Percentiles rank a stretch among this genome's conserved stretches.
Conservation (phyloP, 2,113 vertebrate species). For the Microcebus jonahi region DNA sequence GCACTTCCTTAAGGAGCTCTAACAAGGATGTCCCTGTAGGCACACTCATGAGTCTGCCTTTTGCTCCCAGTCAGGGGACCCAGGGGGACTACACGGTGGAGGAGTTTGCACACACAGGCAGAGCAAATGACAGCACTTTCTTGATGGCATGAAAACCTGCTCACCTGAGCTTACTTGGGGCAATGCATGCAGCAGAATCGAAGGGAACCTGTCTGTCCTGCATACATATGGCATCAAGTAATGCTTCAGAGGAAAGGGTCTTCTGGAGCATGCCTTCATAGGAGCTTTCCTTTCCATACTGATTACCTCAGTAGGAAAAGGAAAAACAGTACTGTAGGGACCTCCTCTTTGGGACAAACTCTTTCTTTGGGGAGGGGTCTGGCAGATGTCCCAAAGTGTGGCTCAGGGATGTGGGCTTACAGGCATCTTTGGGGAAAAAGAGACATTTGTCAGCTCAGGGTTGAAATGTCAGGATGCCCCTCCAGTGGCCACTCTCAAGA, state of each 20-base stretch:
- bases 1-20: background rate
- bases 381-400: background rate
- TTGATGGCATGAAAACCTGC: background rate
- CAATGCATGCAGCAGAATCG: background rate
- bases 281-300: too few relatives aligned
- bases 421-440: background rate
- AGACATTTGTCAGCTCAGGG: background rate
- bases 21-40: background rate
- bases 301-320: background rate
- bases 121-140: background rate
- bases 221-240: background rate
- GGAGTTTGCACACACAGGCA: background rate
- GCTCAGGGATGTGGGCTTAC: background rate
- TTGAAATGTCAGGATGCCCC: background rate
- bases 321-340: background rate
- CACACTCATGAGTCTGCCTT: background rate
- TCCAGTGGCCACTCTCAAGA: background rate
- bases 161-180: background rate
- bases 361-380: background rate
- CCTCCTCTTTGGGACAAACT: background rate
- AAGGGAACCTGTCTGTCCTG: background rate
- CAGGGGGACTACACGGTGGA: background rate
- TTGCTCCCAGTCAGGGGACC: background rate
- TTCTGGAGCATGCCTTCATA: too few relatives aligned
- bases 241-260: background rate